Evolutionary conservation across 2,888 invertebrate genomes (phyloP).

Genomic region (Nudaria mundana): DNA sequence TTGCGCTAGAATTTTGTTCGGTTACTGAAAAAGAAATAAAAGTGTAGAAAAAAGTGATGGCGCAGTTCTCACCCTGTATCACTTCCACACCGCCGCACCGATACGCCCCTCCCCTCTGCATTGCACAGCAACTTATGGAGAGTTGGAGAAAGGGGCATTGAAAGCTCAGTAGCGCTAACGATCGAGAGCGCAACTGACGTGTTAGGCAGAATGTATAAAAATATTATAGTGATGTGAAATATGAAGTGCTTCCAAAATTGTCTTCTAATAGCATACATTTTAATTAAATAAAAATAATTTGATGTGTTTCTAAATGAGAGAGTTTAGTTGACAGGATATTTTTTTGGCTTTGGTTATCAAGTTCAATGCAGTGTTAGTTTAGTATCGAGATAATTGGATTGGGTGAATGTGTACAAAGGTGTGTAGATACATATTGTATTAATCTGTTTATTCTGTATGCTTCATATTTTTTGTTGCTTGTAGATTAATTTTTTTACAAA

Average conservation of each 20-base stretch:
- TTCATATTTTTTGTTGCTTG: no score
- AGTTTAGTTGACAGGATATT: background rate
- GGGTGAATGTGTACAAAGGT: background rate
- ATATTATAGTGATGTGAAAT: constrained; percentile 23
- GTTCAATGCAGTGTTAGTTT: background rate
- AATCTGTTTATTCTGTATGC: no score
- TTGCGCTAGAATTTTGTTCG: no score
- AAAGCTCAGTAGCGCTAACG: constrained; percentile 47
- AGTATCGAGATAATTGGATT: no score
- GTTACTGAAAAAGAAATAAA: no score
- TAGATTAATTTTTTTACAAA: no score
- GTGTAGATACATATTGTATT: no score
- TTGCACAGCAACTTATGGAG: constrained; percentile 24
- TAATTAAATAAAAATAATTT: constrained; percentile 16
- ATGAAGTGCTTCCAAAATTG: constrained; percentile 22
- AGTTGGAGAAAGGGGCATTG: constrained; percentile 21
- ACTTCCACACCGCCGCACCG: constrained; percentile 19
- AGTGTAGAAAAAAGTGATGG: no score
- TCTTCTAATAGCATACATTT: constrained; percentile 24
- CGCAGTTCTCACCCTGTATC: constrained; percentile 22
- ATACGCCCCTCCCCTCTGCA: constrained; percentile 29
- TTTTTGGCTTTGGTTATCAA: background rate
- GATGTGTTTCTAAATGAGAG: background rate
- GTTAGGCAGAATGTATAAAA: constrained; percentile 3
- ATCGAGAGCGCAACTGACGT: constrained; percentile 33